A percentile compares a stretch with the other conserved stretches of the same genome.
phyloP scores from a whole-genome alignment of 2,113 vertebrate species.

The Acrocephalus arundinaceus region DNA sequence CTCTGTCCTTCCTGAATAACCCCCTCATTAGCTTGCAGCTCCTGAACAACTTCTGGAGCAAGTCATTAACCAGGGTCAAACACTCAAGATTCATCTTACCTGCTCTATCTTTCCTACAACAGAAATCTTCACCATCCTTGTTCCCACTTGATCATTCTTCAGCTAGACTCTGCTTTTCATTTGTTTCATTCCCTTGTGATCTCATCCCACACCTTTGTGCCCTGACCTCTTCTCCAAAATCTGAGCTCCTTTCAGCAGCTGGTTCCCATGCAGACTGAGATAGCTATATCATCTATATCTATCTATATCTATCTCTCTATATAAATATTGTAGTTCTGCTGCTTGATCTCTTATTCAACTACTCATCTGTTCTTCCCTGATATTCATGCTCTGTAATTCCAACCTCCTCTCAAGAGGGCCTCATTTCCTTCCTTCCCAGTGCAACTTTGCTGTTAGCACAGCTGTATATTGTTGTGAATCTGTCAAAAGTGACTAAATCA shows the following conservation, averaged over 20 bases:
- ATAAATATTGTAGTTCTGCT: background rate
- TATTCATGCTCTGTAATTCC: background rate
- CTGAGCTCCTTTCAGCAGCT: background rate
- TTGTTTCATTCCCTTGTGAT: background rate
- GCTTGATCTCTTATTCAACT: background rate
- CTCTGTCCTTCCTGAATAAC: background rate
- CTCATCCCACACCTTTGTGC: background rate
- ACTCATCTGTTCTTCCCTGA: background rate
- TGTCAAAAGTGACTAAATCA: background rate
- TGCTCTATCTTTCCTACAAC: background rate
- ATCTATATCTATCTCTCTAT: background rate
- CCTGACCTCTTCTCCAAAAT: background rate
- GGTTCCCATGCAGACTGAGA: background rate
- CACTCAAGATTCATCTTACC: background rate
- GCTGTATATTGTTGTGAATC: background rate
- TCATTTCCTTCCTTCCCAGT: background rate
- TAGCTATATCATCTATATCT: no score
- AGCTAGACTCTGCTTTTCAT: background rate
- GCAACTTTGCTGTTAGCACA: background rate
- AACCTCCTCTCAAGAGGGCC: background rate
- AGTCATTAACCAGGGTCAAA: background rate
- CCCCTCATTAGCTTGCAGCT: background rate
- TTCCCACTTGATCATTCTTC: background rate
- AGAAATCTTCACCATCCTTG: background rate
- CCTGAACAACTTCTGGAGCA: background rate